phyloP scores from a whole-genome alignment of 2,797 vertebrate genomes.

The Cirrhinus molitorella region DNA sequence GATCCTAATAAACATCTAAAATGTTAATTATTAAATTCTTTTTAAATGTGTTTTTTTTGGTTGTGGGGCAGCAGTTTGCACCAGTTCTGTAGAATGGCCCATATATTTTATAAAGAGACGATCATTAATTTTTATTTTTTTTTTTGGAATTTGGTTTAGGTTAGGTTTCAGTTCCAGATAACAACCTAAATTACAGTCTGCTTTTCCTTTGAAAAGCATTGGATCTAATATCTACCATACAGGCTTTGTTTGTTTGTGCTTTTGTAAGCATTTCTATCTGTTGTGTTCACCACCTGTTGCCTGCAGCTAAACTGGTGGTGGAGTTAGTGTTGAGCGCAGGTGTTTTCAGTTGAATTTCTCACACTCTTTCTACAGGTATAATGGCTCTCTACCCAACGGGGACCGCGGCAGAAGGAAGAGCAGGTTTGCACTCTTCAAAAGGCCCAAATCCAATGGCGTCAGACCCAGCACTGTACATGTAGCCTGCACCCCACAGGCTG shows the following conservation, averaged over 20 bases:
- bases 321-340: conserved; percentile 3
- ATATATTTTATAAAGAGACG: neutral
- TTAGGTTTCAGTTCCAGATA: neutral
- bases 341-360: conserved; percentile 33
- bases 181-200: neutral
- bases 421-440: conserved; percentile 96
- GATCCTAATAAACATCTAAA: no score
- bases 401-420: conserved; percentile 98
- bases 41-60: no score
- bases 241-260: neutral
- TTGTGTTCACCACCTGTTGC: conserved; percentile 38
- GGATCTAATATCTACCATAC: neutral
- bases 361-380: conserved; percentile 84
- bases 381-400: conserved; percentile 98
- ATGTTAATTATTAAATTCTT: no score
- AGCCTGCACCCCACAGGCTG: conserved; percentile 96
- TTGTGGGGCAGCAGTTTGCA: no score
- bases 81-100: no score
- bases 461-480: conserved; percentile 98
- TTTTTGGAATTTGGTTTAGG: neutral
- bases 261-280: neutral
- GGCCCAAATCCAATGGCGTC: conserved; percentile 97
- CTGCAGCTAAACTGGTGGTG: conserved; percentile 5
- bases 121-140: neutral
- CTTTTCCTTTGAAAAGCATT: neutral